phyloP scores from a whole-genome alignment of 2,797 vertebrate species.

The Pampus argenteus region DNA sequence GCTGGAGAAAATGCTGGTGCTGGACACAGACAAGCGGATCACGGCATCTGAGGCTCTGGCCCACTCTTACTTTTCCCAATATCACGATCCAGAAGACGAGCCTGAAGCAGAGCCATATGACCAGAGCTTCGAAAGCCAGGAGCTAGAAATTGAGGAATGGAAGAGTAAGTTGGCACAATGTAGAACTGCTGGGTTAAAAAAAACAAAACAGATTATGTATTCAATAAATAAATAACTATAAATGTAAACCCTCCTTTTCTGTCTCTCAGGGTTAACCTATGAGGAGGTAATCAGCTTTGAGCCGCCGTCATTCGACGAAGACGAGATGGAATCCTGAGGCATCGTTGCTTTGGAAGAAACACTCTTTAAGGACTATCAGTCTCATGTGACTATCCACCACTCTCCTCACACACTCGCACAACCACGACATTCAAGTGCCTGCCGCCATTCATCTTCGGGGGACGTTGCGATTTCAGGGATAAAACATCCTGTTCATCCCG shows the following conservation, averaged over 20 bases:
- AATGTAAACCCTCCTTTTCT: constrained; percentile 19
- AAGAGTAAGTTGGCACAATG: constrained; percentile 88
- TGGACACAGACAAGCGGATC: constrained; percentile 97
- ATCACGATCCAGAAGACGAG: constrained; percentile 97
- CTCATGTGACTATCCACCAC: constrained; percentile 79
- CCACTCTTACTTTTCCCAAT: constrained; percentile 94
- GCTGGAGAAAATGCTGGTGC: constrained; percentile 97
- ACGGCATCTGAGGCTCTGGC: constrained; percentile 94
- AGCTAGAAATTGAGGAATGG: constrained; percentile 97
- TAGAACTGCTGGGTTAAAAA: neutral
- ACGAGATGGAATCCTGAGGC: constrained; percentile 97
- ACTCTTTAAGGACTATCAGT: constrained; percentile 87
- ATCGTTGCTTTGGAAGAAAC: constrained; percentile 54
- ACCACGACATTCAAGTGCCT: constrained; percentile 93
- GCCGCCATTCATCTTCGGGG: constrained; percentile 84
- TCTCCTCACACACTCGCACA: constrained; percentile 69
- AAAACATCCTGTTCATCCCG: constrained; percentile 51
- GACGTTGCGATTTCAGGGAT: constrained; percentile 79
- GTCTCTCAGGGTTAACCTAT: constrained; percentile 90
- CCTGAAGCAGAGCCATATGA: constrained; percentile 97
- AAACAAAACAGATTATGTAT: neutral
- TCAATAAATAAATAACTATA: neutral
- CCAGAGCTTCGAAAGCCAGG: constrained; percentile 97
- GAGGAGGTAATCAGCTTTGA: constrained; percentile 95
- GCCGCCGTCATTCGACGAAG: constrained; percentile 90